A percentile compares a stretch with the other conserved stretches of the same genome.
Evolutionary conservation across 2,113 vertebrate genomes (phyloP).

Genomic region (Rynchops niger): DNA sequence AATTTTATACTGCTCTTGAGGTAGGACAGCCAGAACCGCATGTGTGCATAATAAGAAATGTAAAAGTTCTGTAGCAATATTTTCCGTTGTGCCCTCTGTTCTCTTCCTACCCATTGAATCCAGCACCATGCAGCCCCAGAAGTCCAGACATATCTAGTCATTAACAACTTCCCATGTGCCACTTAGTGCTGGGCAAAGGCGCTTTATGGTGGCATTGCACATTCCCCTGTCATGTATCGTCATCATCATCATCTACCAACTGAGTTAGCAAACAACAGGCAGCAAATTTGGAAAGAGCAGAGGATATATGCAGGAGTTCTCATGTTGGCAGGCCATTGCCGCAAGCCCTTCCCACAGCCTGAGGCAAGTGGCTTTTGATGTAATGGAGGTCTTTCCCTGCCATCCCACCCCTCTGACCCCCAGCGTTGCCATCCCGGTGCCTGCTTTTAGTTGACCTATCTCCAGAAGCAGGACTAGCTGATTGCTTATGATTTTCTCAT

Average conservation of each 20-base stretch:
- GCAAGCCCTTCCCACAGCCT: background rate
- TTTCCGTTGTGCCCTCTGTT: background rate
- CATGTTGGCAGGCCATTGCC: background rate
- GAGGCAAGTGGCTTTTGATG: background rate
- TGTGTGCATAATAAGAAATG: fast-evolving
- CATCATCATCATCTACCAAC: background rate
- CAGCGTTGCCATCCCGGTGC: fast-evolving
- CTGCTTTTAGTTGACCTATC: background rate
- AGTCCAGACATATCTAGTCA: background rate
- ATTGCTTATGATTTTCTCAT: background rate
- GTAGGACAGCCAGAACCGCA: background rate
- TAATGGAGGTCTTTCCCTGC: background rate
- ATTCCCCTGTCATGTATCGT: background rate
- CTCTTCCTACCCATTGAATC: background rate
- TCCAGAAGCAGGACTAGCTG: background rate
- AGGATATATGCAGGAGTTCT: background rate
- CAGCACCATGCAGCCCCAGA: background rate
- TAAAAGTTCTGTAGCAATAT: background rate
- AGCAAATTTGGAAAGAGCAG: background rate
- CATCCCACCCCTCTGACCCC: background rate
- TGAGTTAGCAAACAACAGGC: background rate
- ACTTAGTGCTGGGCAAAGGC: background rate
- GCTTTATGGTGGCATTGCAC: background rate
- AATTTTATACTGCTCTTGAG: background rate
- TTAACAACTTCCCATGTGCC: background rate